Evolutionary conservation across 1,140 invertebrate species (phyloP).

Genomic region (Scaptomyza graminum): DNA sequence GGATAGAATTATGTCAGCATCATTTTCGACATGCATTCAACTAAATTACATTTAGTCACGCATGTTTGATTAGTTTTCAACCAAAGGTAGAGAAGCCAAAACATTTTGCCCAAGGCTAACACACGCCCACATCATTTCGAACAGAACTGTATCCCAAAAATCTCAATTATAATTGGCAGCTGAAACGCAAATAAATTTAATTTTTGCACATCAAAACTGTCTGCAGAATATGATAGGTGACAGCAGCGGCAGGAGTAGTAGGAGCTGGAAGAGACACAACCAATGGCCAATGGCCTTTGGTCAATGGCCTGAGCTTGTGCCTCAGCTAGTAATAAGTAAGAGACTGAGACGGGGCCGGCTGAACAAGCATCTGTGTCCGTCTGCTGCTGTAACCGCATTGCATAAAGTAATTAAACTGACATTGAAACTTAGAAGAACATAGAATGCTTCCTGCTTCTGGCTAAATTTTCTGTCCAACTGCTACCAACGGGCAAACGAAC

Average conservation of each 20-base stretch:
- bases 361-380: conserved; percentile 27
- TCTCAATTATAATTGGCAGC: conserved; percentile 26
- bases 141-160: conserved; percentile 7
- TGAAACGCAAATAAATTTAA: conserved; percentile 53
- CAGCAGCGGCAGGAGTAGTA: conserved; percentile 20
- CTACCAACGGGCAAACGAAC: conserved; percentile 36
- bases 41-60: conserved; percentile 71
- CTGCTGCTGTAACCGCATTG: conserved; percentile 59
- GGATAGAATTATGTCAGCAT: conserved; percentile 69
- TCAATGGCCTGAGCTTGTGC: conserved; percentile 58
- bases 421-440: conserved; percentile 81
- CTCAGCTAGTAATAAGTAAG: neutral
- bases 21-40: conserved; percentile 60
- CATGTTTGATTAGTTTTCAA: conserved; percentile 74
- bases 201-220: conserved; percentile 37
- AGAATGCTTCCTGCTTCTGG: conserved; percentile 79
- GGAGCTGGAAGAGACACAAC: conserved; percentile 9
- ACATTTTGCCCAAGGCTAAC: conserved; percentile 43
- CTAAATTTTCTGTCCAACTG: conserved; percentile 44
- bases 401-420: conserved; percentile 81
- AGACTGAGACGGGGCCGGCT: conserved; percentile 7
- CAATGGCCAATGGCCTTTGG: conserved; percentile 59
- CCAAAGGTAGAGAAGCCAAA: conserved; percentile 6
- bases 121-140: conserved; percentile 26
- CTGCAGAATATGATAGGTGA: conserved; percentile 47